Evolutionary conservation across 2,888 invertebrate species (phyloP).

Genomic region (Nasonovia ribisnigri): DNA sequence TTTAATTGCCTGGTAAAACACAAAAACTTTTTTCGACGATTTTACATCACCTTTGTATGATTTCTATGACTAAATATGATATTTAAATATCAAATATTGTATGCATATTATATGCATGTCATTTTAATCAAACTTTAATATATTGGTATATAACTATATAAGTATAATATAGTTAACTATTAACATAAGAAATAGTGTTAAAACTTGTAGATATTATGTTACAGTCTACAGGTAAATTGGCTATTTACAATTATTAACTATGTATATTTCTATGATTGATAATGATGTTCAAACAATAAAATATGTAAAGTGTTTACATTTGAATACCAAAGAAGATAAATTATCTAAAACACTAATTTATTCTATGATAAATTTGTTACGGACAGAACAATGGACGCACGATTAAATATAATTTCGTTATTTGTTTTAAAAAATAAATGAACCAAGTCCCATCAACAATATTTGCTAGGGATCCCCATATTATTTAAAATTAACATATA

Average conservation of each 20-base stretch:
- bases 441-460: background rate
- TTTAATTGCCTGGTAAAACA: background rate
- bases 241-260: background rate
- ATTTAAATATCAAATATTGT: background rate
- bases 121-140: background rate
- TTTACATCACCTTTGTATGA: background rate
- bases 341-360: background rate
- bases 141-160: background rate
- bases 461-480: background rate
- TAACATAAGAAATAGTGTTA: background rate
- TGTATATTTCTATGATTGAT: background rate
- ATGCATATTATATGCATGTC: background rate
- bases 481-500: background rate
- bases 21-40: background rate
- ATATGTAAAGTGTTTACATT: background rate
- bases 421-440: background rate
- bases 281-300: background rate
- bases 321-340: background rate
- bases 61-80: background rate
- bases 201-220: background rate
- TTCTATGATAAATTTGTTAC: background rate
- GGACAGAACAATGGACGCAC: background rate
- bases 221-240: background rate
- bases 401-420: background rate
- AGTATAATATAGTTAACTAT: background rate